Conservation (phyloP, 1,140 invertebrate species). For the Trichogramma pretiosum region DNA sequence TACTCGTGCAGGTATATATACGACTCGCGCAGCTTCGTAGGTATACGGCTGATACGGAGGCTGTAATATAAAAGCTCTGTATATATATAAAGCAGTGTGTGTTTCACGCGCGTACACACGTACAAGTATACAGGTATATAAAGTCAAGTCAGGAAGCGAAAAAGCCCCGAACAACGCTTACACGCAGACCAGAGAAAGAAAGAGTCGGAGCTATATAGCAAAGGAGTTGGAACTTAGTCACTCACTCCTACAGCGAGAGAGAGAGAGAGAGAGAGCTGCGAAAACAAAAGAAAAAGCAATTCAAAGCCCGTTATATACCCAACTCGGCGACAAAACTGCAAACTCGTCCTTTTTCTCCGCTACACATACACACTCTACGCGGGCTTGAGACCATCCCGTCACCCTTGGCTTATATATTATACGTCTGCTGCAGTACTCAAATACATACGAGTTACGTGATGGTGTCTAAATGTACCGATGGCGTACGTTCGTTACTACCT, state of each 20-base stretch:
- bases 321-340: slow-evolving; percentile 8
- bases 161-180: background rate
- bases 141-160: background rate
- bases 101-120: too few species aligned
- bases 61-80: too few species aligned
- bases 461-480: too few species aligned
- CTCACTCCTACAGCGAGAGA: too few species aligned
- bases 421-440: too few species aligned
- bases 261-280: background rate
- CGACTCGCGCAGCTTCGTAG: background rate
- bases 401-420: too few species aligned
- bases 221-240: background rate
- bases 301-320: too few species aligned
- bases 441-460: too few species aligned
- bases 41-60: too few species aligned
- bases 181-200: background rate
- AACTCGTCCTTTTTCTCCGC: slow-evolving; percentile 8
- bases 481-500: slow-evolving; percentile 17
- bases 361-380: background rate
- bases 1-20: background rate
- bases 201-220: background rate
- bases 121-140: background rate
- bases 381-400: too few species aligned
- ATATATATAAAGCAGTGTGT: too few species aligned
- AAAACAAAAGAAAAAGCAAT: slow-evolving; percentile 14